Evolutionary conservation across 2,888 invertebrate genomes (phyloP), one percentile per base, ranked within the genome.

Genomic region (Drosophila parthenogenetica): DNA sequence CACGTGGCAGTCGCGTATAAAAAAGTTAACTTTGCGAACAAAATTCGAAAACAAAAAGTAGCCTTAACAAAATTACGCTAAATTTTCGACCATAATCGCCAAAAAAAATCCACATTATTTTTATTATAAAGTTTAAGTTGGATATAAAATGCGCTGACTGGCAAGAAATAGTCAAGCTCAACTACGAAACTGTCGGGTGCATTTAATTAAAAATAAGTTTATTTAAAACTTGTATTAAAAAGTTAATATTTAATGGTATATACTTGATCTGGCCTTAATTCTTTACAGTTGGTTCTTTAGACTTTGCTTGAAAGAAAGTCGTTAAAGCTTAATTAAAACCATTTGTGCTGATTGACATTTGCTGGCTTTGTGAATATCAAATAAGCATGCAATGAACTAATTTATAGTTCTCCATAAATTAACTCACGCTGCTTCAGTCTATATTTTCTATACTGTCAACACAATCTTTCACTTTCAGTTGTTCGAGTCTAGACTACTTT

Each of bases 21-120:
- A 60, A 73, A 70, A 75, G 39, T 67, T 65, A 11, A 29, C 29
- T 22, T 16, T 39, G 8, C 14, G 32, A 13, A 4, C 16, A 13
- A 32, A 29, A 22, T 14, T 17, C n/a, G 16, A n/a, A 32, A 35
- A 25, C 37, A 22, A 29, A 43, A 55, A 55, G 13, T 46, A 57
- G 22, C 39, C 19, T 16, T 69, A 75, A 79, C 65, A 29, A 25
- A 68, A 75, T 69, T 75, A 58, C 0, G 22, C 29, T 35, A 25
- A 48, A 66, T 49, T 43, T 73, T 73, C 35, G 35, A 46, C 17
- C n/a, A 32, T 22, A 49, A 48, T 68, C 35, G 46, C 61, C 50
- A 64, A 70, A 32, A 32, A 64, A 57, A 39, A 17, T 54, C 35
- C 54, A 11, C 8, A 49, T 16, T 46, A 71, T 42, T 13, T 61